Percentiles rank a stretch among this genome's conserved stretches.
Evolutionary conservation across 2,797 vertebrate genomes (phyloP).

Genomic region (Manis crassicaudata): DNA sequence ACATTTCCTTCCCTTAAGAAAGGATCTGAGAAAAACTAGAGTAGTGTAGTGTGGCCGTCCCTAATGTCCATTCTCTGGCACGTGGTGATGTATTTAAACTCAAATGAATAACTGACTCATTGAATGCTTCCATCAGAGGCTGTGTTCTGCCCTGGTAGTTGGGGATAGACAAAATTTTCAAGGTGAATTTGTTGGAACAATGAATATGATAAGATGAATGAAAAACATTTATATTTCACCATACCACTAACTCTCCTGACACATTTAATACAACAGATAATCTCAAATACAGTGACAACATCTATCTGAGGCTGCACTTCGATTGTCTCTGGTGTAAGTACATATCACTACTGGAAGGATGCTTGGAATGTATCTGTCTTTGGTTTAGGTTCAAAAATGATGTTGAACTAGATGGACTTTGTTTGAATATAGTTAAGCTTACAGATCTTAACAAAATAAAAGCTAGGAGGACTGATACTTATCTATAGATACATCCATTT

Average conservation of each 20-base stretch:
- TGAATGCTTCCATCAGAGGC: not conserved
- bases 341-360: not conserved
- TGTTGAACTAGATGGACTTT: not conserved
- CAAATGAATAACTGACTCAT: not conserved
- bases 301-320: not conserved
- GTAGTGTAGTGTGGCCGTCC: not conserved
- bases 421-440: not conserved
- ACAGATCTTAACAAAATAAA: not conserved
- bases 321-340: not conserved
- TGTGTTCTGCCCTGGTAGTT: not conserved
- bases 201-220: not conserved
- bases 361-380: not conserved
- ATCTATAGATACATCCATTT: not conserved
- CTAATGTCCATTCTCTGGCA: not conserved
- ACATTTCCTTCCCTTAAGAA: not conserved
- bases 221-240: not conserved
- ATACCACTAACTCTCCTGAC: not conserved
- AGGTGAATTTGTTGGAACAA: slow-evolving; percentile 1
- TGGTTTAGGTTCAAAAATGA: not conserved
- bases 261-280: not conserved
- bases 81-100: not conserved
- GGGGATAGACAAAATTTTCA: not conserved
- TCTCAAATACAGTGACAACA: not conserved
- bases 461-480: not conserved
- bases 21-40: not conserved